Base-by-base conservation (phyloP, 2,113 vertebrate genomes). In the Otocyon megalotis region DNA sequence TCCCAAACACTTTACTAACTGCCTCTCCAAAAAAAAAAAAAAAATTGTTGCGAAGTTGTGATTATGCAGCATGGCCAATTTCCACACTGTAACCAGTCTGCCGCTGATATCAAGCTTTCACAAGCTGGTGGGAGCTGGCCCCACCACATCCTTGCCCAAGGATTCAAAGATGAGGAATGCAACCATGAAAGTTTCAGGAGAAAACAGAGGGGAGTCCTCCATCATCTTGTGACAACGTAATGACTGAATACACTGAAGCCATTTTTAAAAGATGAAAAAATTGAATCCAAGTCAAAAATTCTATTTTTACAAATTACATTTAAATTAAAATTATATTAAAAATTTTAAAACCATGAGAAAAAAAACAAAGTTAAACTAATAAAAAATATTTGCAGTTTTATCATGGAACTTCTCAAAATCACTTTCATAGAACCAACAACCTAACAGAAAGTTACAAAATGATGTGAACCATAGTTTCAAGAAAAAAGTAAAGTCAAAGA, bases 91-190 rank as follows among this genome's bases (percentile, higher is more conserved):
- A 30, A 11, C 15, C 43, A 50, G 74, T 15, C 74, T 35, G 0
- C 3, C 0, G 15, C 62, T 1, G 22, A 48, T 20, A 4, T 15
- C 11, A 58, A 26, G 58, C 71, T 12, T 20, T 67, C 8, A 3
- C 11, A 15, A 69, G 32, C 32, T 2, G 30, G 4, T 19, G 7
- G 0, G 20, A 65, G 48, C 56, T 1, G 19, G 19, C 24, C 35
- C 67, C 13, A 12, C 30, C 8, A 8, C 8, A 1, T 26, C 13
- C 0, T 22, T 5, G 17, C 3, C 4, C 2, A 30, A 19, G 17
- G 16, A 85, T 3, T 28, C 20, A 32, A 53, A 30, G 20, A 53
- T 8, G 26, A 79, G 30, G 2, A 35, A 16, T 1, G 14, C 37
- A 54, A 14, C 32, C 53, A 4, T 14, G 8, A 43, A 16, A 3